Conservation (phyloP, 2,113 vertebrate species). For the Myanophis thanlyinensis region DNA sequence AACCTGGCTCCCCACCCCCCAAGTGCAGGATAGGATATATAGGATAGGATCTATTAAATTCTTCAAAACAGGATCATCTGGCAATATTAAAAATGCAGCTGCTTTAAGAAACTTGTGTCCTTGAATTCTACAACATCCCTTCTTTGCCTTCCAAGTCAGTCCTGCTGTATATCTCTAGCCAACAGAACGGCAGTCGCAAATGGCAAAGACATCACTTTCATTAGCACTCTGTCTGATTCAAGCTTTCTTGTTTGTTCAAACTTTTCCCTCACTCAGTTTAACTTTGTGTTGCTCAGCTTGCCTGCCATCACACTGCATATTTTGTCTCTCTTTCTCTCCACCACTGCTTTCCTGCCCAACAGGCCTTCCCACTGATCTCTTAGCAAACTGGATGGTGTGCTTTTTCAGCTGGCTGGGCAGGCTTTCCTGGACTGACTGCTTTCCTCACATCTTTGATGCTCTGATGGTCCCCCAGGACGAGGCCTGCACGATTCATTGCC, state of each 20-base stretch:
- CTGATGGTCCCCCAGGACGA: constrained; percentile 47
- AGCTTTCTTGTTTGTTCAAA: background rate
- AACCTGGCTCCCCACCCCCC: background rate
- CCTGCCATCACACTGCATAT: background rate
- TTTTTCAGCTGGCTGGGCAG: background rate
- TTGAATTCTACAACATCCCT: background rate
- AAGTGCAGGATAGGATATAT: background rate
- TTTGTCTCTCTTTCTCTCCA: background rate
- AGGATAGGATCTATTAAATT: background rate
- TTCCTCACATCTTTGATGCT: constrained; percentile 42
- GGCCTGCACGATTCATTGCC: constrained; percentile 49
- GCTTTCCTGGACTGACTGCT: constrained; percentile 29
- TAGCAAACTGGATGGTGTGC: constrained; percentile 16
- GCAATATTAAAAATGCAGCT: background rate
- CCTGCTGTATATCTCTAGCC: background rate
- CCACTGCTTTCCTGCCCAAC: background rate
- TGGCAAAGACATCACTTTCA: background rate
- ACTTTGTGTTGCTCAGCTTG: background rate
- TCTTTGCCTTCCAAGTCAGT: background rate
- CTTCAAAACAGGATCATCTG: background rate
- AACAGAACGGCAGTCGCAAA: background rate
- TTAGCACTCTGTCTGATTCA: background rate
- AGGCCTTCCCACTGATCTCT: background rate
- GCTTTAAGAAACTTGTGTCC: background rate
- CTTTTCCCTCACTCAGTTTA: background rate